phyloP scores from a whole-genome alignment of 2,888 invertebrate genomes.

The Osedax frankpressi region DNA sequence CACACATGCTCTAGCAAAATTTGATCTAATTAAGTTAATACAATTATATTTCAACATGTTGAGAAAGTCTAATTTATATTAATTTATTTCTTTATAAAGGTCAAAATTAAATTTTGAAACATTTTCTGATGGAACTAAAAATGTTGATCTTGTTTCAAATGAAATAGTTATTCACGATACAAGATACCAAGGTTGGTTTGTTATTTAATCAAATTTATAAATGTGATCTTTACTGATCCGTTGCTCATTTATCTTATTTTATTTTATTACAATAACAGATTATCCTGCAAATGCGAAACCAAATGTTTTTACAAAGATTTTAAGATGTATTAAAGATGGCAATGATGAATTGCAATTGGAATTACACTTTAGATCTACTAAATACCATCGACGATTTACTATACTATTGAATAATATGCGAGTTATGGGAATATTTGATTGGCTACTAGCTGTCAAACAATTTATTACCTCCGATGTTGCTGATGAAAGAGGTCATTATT shows the following conservation, averaged over 20 bases:
- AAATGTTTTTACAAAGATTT: conserved; percentile 76
- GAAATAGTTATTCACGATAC: conserved; percentile 72
- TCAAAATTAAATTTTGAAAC: conserved; percentile 54
- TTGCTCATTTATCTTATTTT: no score
- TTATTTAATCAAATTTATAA: background rate
- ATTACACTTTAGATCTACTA: conserved; percentile 51
- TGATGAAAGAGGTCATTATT: background rate
- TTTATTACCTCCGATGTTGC: conserved; percentile 55
- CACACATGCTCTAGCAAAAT: background rate
- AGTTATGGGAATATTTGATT: conserved; percentile 79
- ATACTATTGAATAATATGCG: conserved; percentile 85
- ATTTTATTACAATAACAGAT: conserved; percentile 36
- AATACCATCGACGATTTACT: conserved; percentile 64
- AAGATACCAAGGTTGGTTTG: conserved; percentile 49
- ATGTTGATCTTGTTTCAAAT: conserved; percentile 80
- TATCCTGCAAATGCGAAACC: conserved; percentile 60
- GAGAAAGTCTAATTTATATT: background rate
- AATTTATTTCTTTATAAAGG: conserved; percentile 42
- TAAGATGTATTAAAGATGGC: conserved; percentile 51
- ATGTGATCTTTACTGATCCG: no score
- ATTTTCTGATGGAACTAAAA: conserved; percentile 74
- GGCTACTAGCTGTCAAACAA: conserved; percentile 72
- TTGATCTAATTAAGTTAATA: background rate
- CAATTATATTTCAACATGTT: background rate
- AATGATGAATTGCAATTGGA: conserved; percentile 47